phyloP scores from a whole-genome alignment of 1,140 invertebrate genomes.

The Conopomorpha cramerella region DNA sequence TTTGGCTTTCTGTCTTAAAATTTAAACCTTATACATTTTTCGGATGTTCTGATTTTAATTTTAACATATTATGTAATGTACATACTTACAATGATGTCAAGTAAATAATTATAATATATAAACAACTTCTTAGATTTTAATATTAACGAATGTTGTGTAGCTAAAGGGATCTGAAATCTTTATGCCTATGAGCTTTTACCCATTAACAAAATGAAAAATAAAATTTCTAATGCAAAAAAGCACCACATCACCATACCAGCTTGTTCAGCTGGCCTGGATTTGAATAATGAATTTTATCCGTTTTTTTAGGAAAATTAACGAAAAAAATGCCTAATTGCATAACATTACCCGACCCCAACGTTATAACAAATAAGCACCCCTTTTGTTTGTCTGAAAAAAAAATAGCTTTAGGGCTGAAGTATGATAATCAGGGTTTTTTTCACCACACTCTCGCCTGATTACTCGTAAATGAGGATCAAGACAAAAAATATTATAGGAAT shows the following conservation, averaged over 20 bases:
- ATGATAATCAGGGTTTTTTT: constrained; percentile 56
- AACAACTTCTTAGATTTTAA: too few species aligned
- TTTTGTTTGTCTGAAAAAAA: constrained; percentile 53
- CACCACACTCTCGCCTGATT: constrained; percentile 39
- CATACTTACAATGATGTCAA: too few species aligned
- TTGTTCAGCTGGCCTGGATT: constrained; percentile 53
- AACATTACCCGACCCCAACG: constrained; percentile 54
- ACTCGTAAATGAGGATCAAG: constrained; percentile 48
- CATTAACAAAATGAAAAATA: too few species aligned
- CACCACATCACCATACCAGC: constrained; percentile 25
- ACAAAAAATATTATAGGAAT: constrained; percentile 52
- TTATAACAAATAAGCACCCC: constrained; percentile 52
- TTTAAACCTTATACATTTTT: too few species aligned
- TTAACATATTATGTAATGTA: too few species aligned
- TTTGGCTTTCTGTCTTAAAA: too few species aligned
- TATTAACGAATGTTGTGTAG: too few species aligned
- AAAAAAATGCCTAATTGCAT: constrained; percentile 53
- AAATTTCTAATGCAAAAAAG: too few species aligned
- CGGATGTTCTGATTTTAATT: too few species aligned
- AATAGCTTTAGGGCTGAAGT: constrained; percentile 57
- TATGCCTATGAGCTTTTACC: too few species aligned
- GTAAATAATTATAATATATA: too few species aligned
- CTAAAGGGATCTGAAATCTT: too few species aligned
- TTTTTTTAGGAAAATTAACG: constrained; percentile 21
- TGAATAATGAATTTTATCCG: constrained; percentile 50